phyloP scores from a whole-genome alignment of 2,113 vertebrate species.

The Dasyurus viverrinus region DNA sequence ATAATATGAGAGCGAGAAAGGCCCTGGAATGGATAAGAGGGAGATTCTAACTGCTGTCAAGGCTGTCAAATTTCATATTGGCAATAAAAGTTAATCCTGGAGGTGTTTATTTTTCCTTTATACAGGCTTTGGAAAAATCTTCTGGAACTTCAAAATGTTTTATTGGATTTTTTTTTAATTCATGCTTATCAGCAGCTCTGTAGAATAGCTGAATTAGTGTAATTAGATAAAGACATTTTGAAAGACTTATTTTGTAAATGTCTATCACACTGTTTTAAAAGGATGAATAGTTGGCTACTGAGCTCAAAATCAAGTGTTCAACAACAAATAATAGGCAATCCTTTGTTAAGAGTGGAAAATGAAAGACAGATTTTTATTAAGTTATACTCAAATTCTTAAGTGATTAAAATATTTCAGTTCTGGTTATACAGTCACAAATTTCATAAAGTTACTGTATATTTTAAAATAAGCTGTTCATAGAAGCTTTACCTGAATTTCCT shows the following conservation, averaged over 20 bases:
- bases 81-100: not conserved
- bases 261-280: not conserved
- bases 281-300: not conserved
- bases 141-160: not conserved
- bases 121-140: not conserved
- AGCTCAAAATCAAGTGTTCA: not conserved
- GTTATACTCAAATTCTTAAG: not conserved
- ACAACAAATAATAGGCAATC: not conserved
- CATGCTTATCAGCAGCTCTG: accelerated
- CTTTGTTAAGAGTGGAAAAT: not conserved
- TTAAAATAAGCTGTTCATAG: not conserved
- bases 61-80: not conserved
- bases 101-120: accelerated
- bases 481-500: not conserved
- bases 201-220: not conserved
- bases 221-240: not conserved
- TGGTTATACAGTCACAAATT: not conserved
- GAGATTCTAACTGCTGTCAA: not conserved
- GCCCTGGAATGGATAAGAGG: too few relatives aligned
- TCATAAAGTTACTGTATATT: not conserved
- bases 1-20: too few relatives aligned
- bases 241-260: slow-evolving; percentile 19
- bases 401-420: not conserved
- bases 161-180: not conserved
- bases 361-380: not conserved